Conservation (phyloP, 2,797 vertebrate genomes). For the Chaunax sp. region DNA sequence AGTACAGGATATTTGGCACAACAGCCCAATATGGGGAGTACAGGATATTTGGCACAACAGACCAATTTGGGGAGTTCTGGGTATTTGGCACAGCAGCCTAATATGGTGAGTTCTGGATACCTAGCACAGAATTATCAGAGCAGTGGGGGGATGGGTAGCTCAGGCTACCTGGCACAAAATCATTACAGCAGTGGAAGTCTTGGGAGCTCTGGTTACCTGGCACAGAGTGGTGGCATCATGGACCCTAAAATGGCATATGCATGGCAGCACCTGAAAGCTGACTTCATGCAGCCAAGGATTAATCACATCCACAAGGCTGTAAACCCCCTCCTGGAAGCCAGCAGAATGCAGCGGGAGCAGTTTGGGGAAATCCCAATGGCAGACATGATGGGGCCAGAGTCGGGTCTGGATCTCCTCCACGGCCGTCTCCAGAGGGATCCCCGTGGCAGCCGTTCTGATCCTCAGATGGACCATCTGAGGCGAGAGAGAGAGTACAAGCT, state of each 20-base stretch:
- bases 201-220: constrained; percentile 76
- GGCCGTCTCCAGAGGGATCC: constrained; percentile 83
- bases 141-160: constrained; percentile 74
- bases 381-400: constrained; percentile 78
- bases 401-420: constrained; percentile 81
- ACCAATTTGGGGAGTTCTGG: constrained; percentile 59
- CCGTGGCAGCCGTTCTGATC: constrained; percentile 83
- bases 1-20: constrained; percentile 60
- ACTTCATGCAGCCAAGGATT: constrained; percentile 90
- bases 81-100: constrained; percentile 63
- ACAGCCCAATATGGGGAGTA: constrained; percentile 50
- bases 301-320: constrained; percentile 88
- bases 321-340: constrained; percentile 76
- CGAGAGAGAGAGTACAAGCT: constrained; percentile 85
- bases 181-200: constrained; percentile 85
- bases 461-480: constrained; percentile 85
- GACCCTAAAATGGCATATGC: constrained; percentile 84
- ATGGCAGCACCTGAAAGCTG: constrained; percentile 89
- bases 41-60: constrained; percentile 60
- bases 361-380: constrained; percentile 81
- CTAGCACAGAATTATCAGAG: constrained; percentile 77
- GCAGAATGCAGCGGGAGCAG: constrained; percentile 70
- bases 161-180: constrained; percentile 82
- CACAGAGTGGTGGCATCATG: constrained; percentile 79
- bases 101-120: constrained; percentile 66